A percentile compares a stretch with the other conserved stretches of the same genome.
phyloP scores from a whole-genome alignment of 2,888 invertebrate species.

The Stenodera caucasica region DNA sequence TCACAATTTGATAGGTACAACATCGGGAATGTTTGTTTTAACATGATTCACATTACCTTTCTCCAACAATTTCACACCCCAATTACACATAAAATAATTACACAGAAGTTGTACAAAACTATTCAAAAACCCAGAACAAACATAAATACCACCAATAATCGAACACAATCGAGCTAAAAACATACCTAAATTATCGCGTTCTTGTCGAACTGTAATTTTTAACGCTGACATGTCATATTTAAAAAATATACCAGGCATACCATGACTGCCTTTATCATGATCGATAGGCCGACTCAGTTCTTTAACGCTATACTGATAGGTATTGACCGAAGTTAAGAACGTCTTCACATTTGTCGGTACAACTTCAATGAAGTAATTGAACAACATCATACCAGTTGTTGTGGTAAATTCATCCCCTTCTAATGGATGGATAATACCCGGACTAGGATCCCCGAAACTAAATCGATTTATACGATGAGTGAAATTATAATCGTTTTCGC shows the following conservation, averaged over 20 bases:
- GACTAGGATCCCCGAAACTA: slow-evolving; percentile 88
- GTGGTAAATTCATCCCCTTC: slow-evolving; percentile 93
- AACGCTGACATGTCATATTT: slow-evolving; percentile 94
- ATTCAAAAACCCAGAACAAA: slow-evolving; percentile 64
- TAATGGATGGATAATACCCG: slow-evolving; percentile 89
- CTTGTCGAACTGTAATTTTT: slow-evolving; percentile 79
- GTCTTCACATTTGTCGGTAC: slow-evolving; percentile 94
- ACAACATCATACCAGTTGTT: slow-evolving; percentile 71
- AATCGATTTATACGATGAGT: slow-evolving; percentile 93
- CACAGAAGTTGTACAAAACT: slow-evolving; percentile 41
- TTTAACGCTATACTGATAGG: slow-evolving; percentile 94
- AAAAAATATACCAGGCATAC: slow-evolving; percentile 91
- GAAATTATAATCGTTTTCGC: slow-evolving; percentile 85
- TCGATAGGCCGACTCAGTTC: slow-evolving; percentile 81
- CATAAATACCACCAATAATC: slow-evolving; percentile 89
- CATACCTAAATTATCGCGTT: slow-evolving; percentile 74
- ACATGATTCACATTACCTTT: slow-evolving; percentile 4
- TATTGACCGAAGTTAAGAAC: slow-evolving; percentile 70
- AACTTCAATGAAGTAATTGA: slow-evolving; percentile 93
- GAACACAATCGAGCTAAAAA: slow-evolving; percentile 89
- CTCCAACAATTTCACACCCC: slow-evolving; percentile 27
- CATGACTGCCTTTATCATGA: slow-evolving; percentile 79
- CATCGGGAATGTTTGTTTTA: slow-evolving; percentile 17
- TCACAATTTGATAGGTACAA: slow-evolving; percentile 20
- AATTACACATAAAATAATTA: slow-evolving; percentile 43